Base-by-base conservation (phyloP, 2,113 vertebrate species). In the Micronycteris hirsuta region DNA sequence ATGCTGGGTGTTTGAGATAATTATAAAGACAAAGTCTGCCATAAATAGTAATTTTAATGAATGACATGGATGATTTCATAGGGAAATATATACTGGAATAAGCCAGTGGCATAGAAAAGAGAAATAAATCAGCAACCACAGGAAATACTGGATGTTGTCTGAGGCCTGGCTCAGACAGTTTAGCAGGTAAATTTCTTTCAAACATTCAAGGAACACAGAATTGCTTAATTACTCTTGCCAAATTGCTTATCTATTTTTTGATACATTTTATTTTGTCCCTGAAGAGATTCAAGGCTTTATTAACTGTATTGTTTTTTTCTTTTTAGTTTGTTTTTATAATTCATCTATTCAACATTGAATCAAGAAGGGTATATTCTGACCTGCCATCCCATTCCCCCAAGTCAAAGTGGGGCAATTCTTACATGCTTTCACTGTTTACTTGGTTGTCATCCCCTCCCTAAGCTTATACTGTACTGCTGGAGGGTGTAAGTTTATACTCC, bases 271-370 rank as follows among this genome's bases (percentile, higher is more conserved):
- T 95, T 95, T 94, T 81, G 76, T 93, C 28, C 14, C 31, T 86
- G 56, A 95, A 88, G 96, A 85, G 4, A 70, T 61, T n/a, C 22
- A 20, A 17, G 33, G 38, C 49, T 80, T 96, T 63, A 61, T 90
- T 58, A 83, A 65, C 43, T 76, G 6, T 43, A 45, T 20, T 89
- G 80, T 28, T 81, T 68, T 78, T 81, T 84, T 36, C 61, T 83
- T 96, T 96, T 10, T 77, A 76, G 16, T 83, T 97, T 41, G 88
- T 94, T 89, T 76, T 93, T 96, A 61, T 94, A 83, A 73, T 45
- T 88, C 91, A 26, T 67, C 67, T 11, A 36, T 54, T 89, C 68
- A 82, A 36, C 38, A 36, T 45, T 86, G 73, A 91, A 71, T 92
- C 24, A 85, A 87, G 22, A 96, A 82, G 24, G n/a, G 9, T 80